Evolutionary conservation across 2,888 invertebrate genomes (phyloP).

Genomic region (Tuberolachnus salignus): DNA sequence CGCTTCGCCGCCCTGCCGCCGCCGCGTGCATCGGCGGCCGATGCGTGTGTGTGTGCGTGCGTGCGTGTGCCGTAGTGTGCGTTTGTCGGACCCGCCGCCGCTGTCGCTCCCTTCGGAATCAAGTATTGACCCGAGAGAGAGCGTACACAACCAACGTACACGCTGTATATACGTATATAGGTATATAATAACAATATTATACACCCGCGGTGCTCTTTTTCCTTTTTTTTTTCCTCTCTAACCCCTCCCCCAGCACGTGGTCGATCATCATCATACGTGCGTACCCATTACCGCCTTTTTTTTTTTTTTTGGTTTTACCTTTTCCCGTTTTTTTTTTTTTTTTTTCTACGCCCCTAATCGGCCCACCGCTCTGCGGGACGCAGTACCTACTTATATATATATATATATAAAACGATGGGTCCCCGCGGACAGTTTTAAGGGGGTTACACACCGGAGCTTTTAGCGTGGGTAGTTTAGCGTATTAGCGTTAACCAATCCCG

Average conservation of each 20-base stretch:
- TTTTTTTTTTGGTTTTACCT: not conserved
- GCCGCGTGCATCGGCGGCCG: conserved; percentile 10
- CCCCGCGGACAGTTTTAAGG: not conserved
- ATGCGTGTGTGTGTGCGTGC: not conserved
- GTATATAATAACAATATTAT: no score
- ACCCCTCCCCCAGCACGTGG: not conserved
- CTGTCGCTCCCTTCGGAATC: conserved; percentile 46
- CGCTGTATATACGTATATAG: no score
- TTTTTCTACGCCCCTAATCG: conserved; percentile 22
- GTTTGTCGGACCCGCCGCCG: conserved; percentile 47
- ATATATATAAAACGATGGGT: no score
- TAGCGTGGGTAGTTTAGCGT: no score
- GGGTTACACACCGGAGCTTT: not conserved
- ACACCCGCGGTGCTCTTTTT: not conserved
- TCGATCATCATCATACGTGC: not conserved
- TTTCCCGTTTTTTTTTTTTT: not conserved
- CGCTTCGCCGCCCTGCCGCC: not conserved
- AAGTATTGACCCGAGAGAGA: conserved; percentile 55
- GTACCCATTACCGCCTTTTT: not conserved
- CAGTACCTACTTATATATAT: no score
- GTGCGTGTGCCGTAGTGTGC: conserved; percentile 12
- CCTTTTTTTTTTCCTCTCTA: not conserved
- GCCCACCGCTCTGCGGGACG: not conserved
- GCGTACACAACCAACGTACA: conserved; percentile 33
- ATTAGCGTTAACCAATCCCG: no score